These are phyloP conservation scores for Syrrhaptes paradoxus DNA, from an alignment of 2,113 vertebrate species.

Conservation along the genomic window DNA sequence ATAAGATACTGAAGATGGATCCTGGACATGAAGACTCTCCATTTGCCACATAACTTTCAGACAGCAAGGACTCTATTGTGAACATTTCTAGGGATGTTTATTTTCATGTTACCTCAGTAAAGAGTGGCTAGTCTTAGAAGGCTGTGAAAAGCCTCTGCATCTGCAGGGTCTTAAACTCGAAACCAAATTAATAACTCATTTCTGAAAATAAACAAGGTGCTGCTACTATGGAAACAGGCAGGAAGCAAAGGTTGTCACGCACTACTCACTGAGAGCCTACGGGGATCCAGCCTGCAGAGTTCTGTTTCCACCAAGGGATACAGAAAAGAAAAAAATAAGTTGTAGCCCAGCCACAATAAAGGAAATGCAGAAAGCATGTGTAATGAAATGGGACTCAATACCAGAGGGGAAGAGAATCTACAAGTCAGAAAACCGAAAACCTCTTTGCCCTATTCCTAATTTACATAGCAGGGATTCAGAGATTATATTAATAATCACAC, in stretches of 20 bases:
- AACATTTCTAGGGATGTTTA: neutral
- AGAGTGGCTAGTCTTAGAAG: neutral
- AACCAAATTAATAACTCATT: conserved; percentile 12
- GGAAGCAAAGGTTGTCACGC: neutral
- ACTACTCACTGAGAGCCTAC: neutral
- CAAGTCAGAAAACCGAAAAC: neutral
- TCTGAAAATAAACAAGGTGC: neutral
- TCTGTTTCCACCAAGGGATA: neutral
- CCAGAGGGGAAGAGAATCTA: neutral
- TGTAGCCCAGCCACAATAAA: neutral
- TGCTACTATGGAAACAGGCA: neutral
- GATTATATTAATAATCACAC: neutral
- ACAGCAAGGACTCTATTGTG: neutral
- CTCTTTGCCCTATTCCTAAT: neutral
- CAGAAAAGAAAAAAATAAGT: neutral
- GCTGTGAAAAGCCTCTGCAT: neutral
- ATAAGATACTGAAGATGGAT: neutral
- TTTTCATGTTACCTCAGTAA: neutral
- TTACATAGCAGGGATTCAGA: neutral
- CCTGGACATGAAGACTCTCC: neutral
- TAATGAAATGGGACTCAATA: neutral
- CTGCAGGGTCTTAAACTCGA: neutral
- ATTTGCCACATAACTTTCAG: neutral
- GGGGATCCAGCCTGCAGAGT: neutral
- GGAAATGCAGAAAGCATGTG: neutral